Percentiles rank a stretch among this genome's conserved stretches.
Conservation (phyloP, 2,797 vertebrate genomes). For the Enteromius argenteus region DNA sequence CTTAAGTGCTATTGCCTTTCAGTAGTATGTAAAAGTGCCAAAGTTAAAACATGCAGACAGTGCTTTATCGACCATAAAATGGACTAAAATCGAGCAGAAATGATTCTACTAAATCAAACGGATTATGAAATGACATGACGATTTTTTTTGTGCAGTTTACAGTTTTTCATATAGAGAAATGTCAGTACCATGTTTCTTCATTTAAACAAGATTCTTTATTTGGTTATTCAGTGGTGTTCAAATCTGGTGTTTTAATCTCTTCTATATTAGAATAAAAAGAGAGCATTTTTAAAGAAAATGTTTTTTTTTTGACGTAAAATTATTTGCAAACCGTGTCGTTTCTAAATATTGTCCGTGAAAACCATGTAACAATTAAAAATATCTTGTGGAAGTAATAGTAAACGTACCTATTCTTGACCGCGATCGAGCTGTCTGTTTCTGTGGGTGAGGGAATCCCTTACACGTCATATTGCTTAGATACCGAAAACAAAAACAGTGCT, state of each 20-base stretch:
- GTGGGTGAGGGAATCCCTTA: slow-evolving; percentile 96
- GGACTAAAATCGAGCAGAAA: neutral
- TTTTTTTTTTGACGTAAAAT: slow-evolving; percentile 53
- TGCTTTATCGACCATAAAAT: neutral
- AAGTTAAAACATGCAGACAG: neutral
- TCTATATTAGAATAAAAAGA: neutral
- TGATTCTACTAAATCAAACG: neutral
- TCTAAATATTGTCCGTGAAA: slow-evolving; percentile 69
- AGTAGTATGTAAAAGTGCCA: neutral
- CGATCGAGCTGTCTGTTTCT: slow-evolving; percentile 78
- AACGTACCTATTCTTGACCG: slow-evolving; percentile 83
- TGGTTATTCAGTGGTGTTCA: neutral
- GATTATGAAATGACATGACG: neutral
- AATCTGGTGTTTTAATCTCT: neutral
- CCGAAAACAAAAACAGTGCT: slow-evolving; percentile 92
- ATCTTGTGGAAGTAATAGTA: slow-evolving; percentile 76
- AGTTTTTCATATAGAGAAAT: neutral
- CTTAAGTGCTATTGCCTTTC: neutral
- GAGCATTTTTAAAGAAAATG: neutral
- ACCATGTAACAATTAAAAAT: slow-evolving; percentile 80
- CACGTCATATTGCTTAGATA: slow-evolving; percentile 97
- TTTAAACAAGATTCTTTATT: neutral
- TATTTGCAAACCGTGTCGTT: slow-evolving; percentile 59
- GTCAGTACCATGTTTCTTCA: neutral
- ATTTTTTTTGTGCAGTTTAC: neutral